These are phyloP conservation scores for Oopsacas minuta DNA, from an alignment of 37 sponge, comb jelly and placozoan genomes.

Conservation along the genomic window DNA sequence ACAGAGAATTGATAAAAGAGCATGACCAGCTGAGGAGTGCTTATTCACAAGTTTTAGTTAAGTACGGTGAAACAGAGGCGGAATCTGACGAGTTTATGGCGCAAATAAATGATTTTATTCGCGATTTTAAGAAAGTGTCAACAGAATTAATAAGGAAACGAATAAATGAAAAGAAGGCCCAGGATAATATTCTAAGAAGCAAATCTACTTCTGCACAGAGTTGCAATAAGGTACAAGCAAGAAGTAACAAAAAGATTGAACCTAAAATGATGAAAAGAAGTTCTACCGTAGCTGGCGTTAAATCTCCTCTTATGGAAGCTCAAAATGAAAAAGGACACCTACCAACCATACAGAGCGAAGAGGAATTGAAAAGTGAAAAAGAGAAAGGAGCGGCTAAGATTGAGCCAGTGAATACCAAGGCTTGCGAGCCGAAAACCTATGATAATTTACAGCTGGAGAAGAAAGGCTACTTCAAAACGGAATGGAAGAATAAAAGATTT, in stretches of 20 bases:
- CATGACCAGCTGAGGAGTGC: neutral
- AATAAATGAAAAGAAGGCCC: neutral
- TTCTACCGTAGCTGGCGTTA: neutral
- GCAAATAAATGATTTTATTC: neutral
- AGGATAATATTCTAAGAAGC: neutral
- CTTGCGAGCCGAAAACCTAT: neutral
- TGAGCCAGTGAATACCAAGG: neutral
- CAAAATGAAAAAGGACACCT: neutral
- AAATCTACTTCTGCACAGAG: neutral
- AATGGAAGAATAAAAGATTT: neutral
- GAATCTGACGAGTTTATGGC: constrained; percentile 10
- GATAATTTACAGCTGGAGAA: neutral
- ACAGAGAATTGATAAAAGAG: neutral
- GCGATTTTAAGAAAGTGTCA: constrained; percentile 6
- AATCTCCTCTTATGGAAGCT: neutral
- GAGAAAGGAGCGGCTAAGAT: neutral
- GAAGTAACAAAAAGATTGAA: neutral
- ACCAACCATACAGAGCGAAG: neutral
- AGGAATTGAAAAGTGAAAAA: neutral
- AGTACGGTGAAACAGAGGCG: neutral
- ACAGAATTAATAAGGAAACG: neutral
- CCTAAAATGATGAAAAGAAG: neutral
- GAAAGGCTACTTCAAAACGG: neutral
- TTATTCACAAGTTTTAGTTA: neutral
- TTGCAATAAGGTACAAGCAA: neutral